Conservation (phyloP, 1,140 invertebrate species). For the Papilio xuthus region DNA sequence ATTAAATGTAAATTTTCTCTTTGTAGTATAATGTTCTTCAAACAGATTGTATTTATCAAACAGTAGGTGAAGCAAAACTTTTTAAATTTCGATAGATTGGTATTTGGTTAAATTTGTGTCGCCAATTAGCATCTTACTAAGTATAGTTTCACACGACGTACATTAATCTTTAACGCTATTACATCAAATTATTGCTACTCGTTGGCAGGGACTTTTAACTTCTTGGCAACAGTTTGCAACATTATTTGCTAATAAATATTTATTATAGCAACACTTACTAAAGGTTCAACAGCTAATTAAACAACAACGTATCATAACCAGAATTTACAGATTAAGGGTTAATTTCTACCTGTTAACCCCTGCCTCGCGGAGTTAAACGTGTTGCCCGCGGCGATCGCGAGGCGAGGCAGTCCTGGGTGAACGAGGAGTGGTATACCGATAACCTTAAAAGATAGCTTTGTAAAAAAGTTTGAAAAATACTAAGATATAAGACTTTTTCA, state of each 20-base stretch:
- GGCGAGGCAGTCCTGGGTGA: too few species aligned
- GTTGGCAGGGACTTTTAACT: background rate
- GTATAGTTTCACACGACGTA: background rate
- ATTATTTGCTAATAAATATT: background rate
- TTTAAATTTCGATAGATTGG: background rate
- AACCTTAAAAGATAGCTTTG: too few species aligned
- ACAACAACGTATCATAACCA: background rate
- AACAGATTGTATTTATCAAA: too few species aligned
- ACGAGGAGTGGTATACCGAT: too few species aligned
- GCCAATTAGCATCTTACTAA: background rate
- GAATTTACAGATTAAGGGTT: background rate
- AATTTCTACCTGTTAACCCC: too few species aligned
- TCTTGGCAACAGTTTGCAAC: background rate
- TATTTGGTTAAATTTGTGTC: background rate
- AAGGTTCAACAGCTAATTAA: background rate
- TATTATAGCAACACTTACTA: background rate
- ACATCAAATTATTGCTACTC: background rate
- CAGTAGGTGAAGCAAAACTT: too few species aligned
- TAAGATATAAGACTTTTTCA: too few species aligned
- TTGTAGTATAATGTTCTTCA: too few species aligned
- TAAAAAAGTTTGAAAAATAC: too few species aligned
- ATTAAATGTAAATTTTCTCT: too few species aligned
- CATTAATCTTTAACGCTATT: background rate
- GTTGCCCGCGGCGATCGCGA: too few species aligned
- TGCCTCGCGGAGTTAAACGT: too few species aligned